phyloP scores from a whole-genome alignment of 2,113 vertebrate species.

The Vombatus ursinus region DNA sequence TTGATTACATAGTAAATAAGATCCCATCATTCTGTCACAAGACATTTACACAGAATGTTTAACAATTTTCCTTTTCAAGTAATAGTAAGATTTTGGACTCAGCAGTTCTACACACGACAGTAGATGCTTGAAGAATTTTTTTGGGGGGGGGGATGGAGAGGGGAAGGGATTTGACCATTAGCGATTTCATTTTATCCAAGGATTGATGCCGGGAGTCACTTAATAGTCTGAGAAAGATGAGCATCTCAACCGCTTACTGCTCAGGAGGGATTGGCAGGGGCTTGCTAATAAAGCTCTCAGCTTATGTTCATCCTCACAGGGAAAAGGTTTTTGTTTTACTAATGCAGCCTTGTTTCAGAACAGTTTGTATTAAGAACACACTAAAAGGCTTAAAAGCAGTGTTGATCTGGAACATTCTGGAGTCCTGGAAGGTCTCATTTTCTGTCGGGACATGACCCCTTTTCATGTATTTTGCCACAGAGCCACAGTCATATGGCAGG shows the following conservation, averaged over 20 bases:
- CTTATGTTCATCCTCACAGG: conserved; percentile 50
- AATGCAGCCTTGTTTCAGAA: conserved; percentile 53
- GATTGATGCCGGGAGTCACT: conserved; percentile 41
- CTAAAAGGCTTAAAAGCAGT: conserved; percentile 73
- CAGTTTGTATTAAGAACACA: conserved; percentile 68
- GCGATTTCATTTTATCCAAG: conserved; percentile 61
- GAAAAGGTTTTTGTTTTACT: conserved; percentile 35
- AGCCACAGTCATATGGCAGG: conserved; percentile 82
- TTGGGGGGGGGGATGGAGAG: conserved; percentile 61
- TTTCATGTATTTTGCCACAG: conserved; percentile 60
- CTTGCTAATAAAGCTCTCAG: conserved; percentile 41
- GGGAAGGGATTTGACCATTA: conserved; percentile 30
- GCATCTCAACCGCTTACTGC: conserved; percentile 17
- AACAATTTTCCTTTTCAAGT: conserved; percentile 78
- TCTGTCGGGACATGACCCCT: conserved; percentile 71
- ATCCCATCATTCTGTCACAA: conserved; percentile 63
- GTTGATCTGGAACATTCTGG: conserved; percentile 80
- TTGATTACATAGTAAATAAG: conserved; percentile 67
- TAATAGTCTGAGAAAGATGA: conserved; percentile 54
- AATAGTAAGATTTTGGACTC: conserved; percentile 73
- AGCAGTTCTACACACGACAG: conserved; percentile 82
- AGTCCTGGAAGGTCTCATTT: conserved; percentile 75
- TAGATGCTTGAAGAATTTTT: conserved; percentile 74
- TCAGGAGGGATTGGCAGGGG: conserved; percentile 40
- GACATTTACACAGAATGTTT: conserved; percentile 66